Evolutionary conservation across 2,113 vertebrate species (phyloP).

Genomic region (Tachuris rubrigastra): DNA sequence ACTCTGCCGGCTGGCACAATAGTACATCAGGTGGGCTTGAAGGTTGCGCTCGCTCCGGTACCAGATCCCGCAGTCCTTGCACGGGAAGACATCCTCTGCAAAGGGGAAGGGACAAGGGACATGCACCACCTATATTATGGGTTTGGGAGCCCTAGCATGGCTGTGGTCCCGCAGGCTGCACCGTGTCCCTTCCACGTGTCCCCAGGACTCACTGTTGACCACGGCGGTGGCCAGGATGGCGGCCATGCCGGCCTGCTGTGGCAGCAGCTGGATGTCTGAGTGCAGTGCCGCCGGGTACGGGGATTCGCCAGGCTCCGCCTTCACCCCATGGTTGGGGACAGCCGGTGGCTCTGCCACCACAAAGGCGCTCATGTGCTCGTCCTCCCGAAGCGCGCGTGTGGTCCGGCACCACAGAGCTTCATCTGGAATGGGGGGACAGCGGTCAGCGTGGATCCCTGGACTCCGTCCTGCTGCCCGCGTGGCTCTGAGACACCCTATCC

Average conservation of each 20-base stretch:
- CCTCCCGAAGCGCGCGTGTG: constrained; percentile 71
- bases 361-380: constrained; percentile 66
- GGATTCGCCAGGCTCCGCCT: constrained; percentile 69
- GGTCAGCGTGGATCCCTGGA: fast-evolving
- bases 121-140: fast-evolving
- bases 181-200: fast-evolving
- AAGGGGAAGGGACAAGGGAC: not conserved
- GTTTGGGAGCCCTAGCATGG: not conserved
- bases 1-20: constrained; percentile 93
- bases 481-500: not conserved
- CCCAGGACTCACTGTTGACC: constrained; percentile 87
- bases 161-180: fast-evolving
- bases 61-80: constrained; percentile 99
- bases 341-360: constrained; percentile 67
- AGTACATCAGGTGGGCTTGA: constrained; percentile 97
- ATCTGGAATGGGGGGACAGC: constrained; percentile 35
- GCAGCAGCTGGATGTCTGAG: constrained; percentile 93
- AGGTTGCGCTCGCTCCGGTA: constrained; percentile 96
- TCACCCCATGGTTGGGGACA: constrained; percentile 63
- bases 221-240: constrained; percentile 94
- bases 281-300: constrained; percentile 69
- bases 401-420: constrained; percentile 87
- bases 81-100: constrained; percentile 95
- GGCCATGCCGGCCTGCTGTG: constrained; percentile 97
- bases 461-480: fast-evolving